Percentiles rank a stretch among this genome's conserved stretches.
Evolutionary conservation across 2,113 vertebrate genomes (phyloP).

Genomic region (Narcine bancroftii): DNA sequence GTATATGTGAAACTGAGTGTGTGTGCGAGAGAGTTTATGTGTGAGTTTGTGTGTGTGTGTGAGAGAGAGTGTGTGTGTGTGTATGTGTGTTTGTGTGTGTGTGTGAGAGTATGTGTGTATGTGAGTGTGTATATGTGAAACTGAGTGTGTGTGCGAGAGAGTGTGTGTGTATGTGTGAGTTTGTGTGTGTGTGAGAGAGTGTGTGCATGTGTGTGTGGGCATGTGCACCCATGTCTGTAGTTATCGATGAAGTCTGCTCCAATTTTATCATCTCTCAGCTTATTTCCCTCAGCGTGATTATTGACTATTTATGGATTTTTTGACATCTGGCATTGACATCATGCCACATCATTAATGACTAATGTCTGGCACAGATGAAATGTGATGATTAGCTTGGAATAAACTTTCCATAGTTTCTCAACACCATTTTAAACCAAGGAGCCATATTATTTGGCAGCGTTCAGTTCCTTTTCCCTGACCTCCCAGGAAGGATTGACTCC

Average conservation of each 20-base stretch:
- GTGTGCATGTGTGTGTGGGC: neutral
- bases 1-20: too few species aligned
- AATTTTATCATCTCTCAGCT: neutral
- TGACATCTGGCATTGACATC: slow-evolving; percentile 5
- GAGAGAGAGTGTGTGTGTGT: neutral
- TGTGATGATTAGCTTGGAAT: slow-evolving; percentile 8
- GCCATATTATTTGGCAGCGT: neutral
- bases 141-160: neutral
- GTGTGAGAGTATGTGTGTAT: neutral
- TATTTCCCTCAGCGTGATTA: neutral
- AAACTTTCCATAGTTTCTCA: neutral
- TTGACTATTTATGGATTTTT: slow-evolving; percentile 18
- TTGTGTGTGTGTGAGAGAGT: neutral
- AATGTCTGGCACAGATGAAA: neutral
- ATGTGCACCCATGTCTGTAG: neutral
- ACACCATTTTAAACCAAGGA: neutral
- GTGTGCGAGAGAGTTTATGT: too few species aligned
- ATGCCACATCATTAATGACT: slow-evolving; percentile 1
- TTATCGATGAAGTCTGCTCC: neutral
- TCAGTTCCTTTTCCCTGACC: neutral
- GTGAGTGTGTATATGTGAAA: neutral
- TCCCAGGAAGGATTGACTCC: neutral
- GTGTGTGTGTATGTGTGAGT: neutral
- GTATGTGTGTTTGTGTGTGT: neutral
- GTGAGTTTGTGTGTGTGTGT: too few species aligned